Percentiles rank a stretch among this genome's conserved stretches.
These are phyloP conservation scores for Solen grandis DNA, from an alignment of 1,140 invertebrate genomes.

Conservation along the genomic window DNA sequence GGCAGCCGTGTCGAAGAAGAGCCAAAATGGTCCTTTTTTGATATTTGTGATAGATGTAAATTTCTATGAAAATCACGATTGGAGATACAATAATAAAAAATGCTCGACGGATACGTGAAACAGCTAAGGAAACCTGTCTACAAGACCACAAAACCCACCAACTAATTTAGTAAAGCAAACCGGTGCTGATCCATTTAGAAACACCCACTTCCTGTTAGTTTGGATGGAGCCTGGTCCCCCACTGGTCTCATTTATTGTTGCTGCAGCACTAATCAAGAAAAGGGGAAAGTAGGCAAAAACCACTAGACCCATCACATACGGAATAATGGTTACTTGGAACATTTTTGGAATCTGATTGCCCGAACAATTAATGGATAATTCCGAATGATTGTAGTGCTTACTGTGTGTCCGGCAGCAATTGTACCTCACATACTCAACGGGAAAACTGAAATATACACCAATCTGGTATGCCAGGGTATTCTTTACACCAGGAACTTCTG, in stretches of 20 bases:
- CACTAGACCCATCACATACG: conserved; percentile 4
- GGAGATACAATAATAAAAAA: not conserved
- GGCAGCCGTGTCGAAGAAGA: conserved; percentile 6
- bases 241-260: not conserved
- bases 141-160: conserved; percentile 7
- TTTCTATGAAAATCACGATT: not conserved
- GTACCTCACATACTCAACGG: not conserved
- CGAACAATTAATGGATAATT: not conserved
- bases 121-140: not conserved
- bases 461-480: conserved; percentile 15
- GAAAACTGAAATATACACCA: conserved; percentile 4
- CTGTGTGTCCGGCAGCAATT: conserved; percentile 13
- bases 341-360: not conserved
- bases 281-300: conserved; percentile 7
- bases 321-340: not conserved
- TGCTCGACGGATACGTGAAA: not conserved
- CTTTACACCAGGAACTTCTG: conserved; percentile 14
- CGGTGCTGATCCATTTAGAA: conserved; percentile 5
- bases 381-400: not conserved
- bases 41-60: conserved; percentile 10
- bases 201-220: not conserved
- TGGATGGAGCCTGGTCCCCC: not conserved
- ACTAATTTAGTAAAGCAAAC: conserved; percentile 7
- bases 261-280: not conserved
- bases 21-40: not conserved